A percentile compares a stretch with the other conserved stretches of the same genome.
These are phyloP conservation scores for Syrmaticus mikado DNA, from an alignment of 2,113 vertebrate genomes.

Conservation along the genomic window DNA sequence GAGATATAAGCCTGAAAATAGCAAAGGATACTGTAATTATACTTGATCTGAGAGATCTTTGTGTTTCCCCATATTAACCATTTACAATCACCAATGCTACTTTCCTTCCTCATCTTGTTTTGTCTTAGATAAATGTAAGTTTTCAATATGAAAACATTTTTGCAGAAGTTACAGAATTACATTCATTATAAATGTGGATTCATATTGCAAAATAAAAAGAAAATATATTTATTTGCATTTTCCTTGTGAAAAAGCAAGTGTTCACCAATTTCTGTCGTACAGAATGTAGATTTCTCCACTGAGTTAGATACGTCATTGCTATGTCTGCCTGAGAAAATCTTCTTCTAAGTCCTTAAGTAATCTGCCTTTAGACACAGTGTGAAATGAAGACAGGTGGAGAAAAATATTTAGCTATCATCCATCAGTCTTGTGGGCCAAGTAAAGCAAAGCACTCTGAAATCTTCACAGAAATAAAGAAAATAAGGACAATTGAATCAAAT, in stretches of 20 bases:
- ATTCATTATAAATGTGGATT: background rate
- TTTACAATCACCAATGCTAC: background rate
- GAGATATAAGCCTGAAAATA: background rate
- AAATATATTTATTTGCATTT: constrained; percentile 5
- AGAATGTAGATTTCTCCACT: background rate
- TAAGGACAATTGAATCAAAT: background rate
- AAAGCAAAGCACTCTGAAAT: background rate
- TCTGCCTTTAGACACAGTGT: background rate
- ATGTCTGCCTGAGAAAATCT: background rate
- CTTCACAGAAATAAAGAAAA: background rate
- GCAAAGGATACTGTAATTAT: background rate
- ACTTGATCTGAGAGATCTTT: background rate
- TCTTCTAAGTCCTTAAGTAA: background rate
- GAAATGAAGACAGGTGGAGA: background rate
- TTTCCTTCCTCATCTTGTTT: background rate
- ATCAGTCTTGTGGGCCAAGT: background rate
- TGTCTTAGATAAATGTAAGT: background rate
- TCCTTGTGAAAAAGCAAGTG: background rate
- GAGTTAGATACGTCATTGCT: background rate
- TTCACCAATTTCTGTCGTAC: background rate
- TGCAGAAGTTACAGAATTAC: background rate
- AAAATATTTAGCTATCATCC: background rate
- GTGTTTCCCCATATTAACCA: background rate
- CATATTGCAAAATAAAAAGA: background rate
- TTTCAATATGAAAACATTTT: constrained; percentile 1